Evolutionary conservation across 2,888 invertebrate genomes (phyloP).

Genomic region (Campaea margaritaria): DNA sequence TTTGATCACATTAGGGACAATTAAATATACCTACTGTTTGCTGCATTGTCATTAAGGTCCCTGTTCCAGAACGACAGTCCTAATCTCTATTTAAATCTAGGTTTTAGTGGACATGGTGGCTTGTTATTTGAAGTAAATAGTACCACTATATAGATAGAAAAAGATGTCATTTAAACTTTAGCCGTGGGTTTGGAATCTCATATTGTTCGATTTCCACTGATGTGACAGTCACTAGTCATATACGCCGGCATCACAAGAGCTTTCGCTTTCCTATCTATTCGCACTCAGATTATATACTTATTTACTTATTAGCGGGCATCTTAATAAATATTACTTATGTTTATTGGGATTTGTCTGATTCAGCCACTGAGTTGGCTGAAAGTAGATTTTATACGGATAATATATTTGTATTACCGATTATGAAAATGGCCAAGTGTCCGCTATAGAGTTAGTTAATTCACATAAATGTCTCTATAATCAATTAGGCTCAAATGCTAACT

Average conservation of each 20-base stretch:
- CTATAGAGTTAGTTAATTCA: slow-evolving; percentile 6
- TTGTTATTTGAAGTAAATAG: no score
- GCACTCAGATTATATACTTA: slow-evolving; percentile 26
- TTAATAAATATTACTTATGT: slow-evolving; percentile 3
- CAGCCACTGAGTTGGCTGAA: neutral
- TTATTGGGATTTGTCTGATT: neutral
- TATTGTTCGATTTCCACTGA: slow-evolving; percentile 63
- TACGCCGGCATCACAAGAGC: slow-evolving; percentile 75
- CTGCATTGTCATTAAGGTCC: neutral
- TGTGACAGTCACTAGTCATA: slow-evolving; percentile 77
- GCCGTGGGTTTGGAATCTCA: slow-evolving; percentile 66
- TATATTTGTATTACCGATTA: slow-evolving; percentile 10
- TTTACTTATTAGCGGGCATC: slow-evolving; percentile 1
- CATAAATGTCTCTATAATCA: slow-evolving; percentile 13
- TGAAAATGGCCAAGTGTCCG: slow-evolving; percentile 2
- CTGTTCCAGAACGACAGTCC: no score
- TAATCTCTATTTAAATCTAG: no score
- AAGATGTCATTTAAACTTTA: slow-evolving; percentile 46
- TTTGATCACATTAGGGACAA: no score
- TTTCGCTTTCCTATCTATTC: slow-evolving; percentile 29
- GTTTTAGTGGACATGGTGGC: no score
- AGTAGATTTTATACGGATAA: neutral
- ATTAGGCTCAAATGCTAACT: slow-evolving; percentile 2
- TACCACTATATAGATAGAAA: no score
- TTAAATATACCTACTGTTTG: no score